These are phyloP conservation scores for Melanerpes formicivorus DNA, from an alignment of 2,113 vertebrate genomes.

Conservation along the genomic window DNA sequence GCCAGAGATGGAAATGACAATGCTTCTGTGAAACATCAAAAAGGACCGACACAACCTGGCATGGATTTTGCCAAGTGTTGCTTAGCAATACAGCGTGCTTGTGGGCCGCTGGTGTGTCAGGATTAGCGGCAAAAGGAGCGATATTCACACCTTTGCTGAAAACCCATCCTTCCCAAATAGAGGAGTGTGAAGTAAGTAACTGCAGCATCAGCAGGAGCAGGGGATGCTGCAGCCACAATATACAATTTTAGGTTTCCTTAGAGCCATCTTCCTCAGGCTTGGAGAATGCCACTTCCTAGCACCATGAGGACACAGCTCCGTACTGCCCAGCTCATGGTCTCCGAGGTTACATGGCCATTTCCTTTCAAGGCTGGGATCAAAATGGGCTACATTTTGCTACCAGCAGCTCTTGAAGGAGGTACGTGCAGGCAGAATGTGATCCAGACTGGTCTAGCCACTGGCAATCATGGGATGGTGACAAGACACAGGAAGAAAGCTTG, in stretches of 20 bases:
- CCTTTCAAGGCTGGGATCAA: not conserved
- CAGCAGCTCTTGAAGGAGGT: not conserved
- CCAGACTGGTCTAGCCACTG: fast-evolving
- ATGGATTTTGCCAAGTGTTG: conserved; percentile 69
- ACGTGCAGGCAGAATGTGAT: not conserved
- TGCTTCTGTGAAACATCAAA: conserved; percentile 62
- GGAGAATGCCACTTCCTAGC: not conserved
- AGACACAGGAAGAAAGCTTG: fast-evolving
- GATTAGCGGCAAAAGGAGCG: conserved; percentile 44
- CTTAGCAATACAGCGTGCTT: conserved; percentile 53
- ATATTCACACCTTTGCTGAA: conserved; percentile 54
- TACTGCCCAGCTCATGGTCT: not conserved
- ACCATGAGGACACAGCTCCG: fast-evolving
- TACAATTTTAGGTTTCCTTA: not conserved
- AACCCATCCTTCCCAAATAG: conserved; percentile 32
- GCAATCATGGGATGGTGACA: fast-evolving
- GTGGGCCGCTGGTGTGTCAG: conserved; percentile 49
- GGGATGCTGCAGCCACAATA: not conserved
- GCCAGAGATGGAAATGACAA: conserved; percentile 67
- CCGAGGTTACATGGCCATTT: not conserved
- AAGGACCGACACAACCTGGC: conserved; percentile 57
- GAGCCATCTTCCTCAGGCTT: not conserved
- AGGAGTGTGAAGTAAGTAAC: conserved; percentile 17
- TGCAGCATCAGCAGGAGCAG: conserved; percentile 2
- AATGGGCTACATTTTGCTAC: not conserved